Conservation (phyloP, 2,888 invertebrate genomes). For the Belgica antarctica region DNA sequence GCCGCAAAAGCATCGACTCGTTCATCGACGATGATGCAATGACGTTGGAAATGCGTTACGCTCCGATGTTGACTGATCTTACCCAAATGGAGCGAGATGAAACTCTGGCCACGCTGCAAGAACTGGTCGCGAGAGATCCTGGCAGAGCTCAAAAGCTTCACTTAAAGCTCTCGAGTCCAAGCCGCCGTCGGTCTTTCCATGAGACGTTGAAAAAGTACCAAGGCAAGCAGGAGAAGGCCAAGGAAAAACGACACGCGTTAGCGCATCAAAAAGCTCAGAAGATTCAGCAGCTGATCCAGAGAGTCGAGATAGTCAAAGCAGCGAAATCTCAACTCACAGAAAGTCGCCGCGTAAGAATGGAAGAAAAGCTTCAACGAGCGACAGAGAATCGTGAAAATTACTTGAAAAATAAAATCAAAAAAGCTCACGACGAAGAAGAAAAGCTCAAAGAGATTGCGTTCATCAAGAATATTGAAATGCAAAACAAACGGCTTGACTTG, state of each 20-base stretch:
- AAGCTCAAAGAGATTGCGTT: slow-evolving; percentile 96
- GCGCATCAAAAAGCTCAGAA: slow-evolving; percentile 81
- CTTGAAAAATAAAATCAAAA: slow-evolving; percentile 69
- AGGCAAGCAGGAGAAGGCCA: slow-evolving; percentile 87
- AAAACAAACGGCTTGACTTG: slow-evolving; percentile 89
- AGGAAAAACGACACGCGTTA: slow-evolving; percentile 77
- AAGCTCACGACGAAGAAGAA: slow-evolving; percentile 96
- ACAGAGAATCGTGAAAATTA: slow-evolving; percentile 86
- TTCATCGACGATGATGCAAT: slow-evolving; percentile 54
- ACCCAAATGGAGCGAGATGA: slow-evolving; percentile 85
- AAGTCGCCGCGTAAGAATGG: slow-evolving; percentile 73
- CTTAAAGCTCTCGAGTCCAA: slow-evolving; percentile 89
- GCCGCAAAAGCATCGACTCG: slow-evolving; percentile 31
- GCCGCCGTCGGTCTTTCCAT: slow-evolving; percentile 78
- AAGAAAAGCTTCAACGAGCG: slow-evolving; percentile 74
- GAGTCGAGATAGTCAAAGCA: slow-evolving; percentile 79
- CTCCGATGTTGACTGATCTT: slow-evolving; percentile 69
- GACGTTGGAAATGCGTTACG: slow-evolving; percentile 67
- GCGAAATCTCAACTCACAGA: slow-evolving; percentile 84
- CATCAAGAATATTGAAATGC: slow-evolving; percentile 92
- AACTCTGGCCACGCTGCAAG: slow-evolving; percentile 72
- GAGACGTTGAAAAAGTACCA: slow-evolving; percentile 78
- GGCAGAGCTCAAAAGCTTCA: slow-evolving; percentile 88
- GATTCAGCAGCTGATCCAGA: slow-evolving; percentile 78
- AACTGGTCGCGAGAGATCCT: slow-evolving; percentile 81